A percentile compares a stretch with the other conserved stretches of the same genome.
These are phyloP conservation scores for Sebastes hopkinsi DNA, from an alignment of 2,797 vertebrate genomes.

Conservation along the genomic window DNA sequence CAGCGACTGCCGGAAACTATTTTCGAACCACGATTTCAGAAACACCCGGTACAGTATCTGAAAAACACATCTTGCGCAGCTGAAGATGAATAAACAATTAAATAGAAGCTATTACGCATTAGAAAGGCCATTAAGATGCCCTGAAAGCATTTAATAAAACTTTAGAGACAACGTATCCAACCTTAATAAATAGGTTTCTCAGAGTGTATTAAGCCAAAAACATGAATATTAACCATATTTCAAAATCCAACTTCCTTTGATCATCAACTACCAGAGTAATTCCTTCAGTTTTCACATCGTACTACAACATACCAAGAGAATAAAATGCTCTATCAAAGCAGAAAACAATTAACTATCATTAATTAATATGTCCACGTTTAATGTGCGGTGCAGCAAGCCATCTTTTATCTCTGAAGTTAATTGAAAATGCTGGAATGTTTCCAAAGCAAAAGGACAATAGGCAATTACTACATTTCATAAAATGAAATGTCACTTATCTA, in stretches of 20 bases:
- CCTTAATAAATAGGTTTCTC: neutral
- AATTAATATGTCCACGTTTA: neutral
- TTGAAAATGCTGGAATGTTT: conserved; percentile 2
- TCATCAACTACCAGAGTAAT: neutral
- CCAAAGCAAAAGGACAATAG: neutral
- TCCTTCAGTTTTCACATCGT: neutral
- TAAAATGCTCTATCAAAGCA: neutral
- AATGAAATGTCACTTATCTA: conserved; percentile 7
- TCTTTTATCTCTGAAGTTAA: neutral
- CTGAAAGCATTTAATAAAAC: conserved; percentile 8
- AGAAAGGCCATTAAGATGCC: neutral
- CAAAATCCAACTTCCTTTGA: neutral
- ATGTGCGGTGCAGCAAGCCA: neutral
- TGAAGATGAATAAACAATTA: neutral
- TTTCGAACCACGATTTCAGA: conserved; percentile 9
- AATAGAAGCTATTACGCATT: neutral
- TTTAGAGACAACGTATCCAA: neutral
- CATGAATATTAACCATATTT: neutral
- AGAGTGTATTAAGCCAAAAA: neutral
- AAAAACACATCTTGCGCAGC: neutral
- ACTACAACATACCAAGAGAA: neutral
- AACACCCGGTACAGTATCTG: neutral
- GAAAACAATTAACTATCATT: neutral
- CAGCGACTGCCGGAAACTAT: neutral
- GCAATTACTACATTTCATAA: neutral